phyloP scores from a whole-genome alignment of 1,140 invertebrate genomes.

The Condylostylus longicornis region DNA sequence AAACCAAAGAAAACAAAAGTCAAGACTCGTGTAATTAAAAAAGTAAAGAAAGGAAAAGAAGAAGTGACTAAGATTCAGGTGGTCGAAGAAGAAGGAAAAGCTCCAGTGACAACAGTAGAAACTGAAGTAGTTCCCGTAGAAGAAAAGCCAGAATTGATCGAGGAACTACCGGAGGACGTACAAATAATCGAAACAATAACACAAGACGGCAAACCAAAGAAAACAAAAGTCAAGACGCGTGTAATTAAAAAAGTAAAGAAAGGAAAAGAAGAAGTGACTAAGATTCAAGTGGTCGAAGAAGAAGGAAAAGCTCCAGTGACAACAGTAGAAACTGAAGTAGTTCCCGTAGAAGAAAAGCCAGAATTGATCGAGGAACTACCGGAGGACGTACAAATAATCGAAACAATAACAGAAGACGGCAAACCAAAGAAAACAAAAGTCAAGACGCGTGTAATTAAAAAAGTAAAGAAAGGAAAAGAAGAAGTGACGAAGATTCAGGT shows the following conservation, averaged over 20 bases:
- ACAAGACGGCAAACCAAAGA: constrained; percentile 15
- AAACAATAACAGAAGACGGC: constrained; percentile 7
- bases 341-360: constrained; percentile 9
- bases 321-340: constrained; percentile 12
- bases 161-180: constrained; percentile 18
- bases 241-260: constrained; percentile 12
- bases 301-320: constrained; percentile 17
- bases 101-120: constrained; percentile 15
- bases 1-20: constrained; percentile 19
- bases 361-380: constrained; percentile 11
- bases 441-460: constrained; percentile 16
- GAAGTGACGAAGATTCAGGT: constrained; percentile 25
- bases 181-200: constrained; percentile 20
- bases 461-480: constrained; percentile 19
- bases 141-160: constrained; percentile 11
- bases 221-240: constrained; percentile 10
- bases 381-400: constrained; percentile 5
- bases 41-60: constrained; percentile 16
- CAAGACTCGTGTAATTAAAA: constrained; percentile 22
- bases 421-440: constrained; percentile 8
- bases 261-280: constrained; percentile 13
- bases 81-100: constrained; percentile 22
- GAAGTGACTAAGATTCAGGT: constrained; percentile 21
- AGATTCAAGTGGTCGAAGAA: constrained; percentile 19
- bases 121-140: constrained; percentile 11